phyloP scores from a whole-genome alignment of 2,797 vertebrate species.

The Ctenosaura bakeri region DNA sequence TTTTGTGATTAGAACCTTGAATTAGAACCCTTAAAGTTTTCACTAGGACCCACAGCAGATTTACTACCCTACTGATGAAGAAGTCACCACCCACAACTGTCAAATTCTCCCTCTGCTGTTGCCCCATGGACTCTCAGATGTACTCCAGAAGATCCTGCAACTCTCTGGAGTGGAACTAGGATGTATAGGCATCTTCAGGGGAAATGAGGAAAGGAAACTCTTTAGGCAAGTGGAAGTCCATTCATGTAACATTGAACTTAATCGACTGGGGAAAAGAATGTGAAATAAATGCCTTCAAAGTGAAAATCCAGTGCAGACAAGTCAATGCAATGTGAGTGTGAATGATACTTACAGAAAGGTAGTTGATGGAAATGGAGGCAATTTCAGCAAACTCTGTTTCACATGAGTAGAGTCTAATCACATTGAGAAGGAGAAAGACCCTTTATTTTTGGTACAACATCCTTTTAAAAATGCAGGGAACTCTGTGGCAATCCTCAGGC shows the following conservation, averaged over 20 bases:
- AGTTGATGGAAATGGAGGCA: neutral
- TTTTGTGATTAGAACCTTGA: too few relatives aligned
- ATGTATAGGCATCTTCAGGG: neutral
- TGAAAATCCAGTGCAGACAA: neutral
- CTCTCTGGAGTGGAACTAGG: neutral
- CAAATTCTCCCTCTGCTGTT: neutral
- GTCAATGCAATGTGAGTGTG: neutral
- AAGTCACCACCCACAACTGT: too few relatives aligned
- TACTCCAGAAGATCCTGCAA: neutral
- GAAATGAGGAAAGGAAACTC: neutral
- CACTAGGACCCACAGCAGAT: too few relatives aligned
- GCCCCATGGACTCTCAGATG: neutral
- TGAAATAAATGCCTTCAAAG: neutral
- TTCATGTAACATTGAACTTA: neutral
- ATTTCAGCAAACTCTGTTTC: slow-evolving; percentile 6
- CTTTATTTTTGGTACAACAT: slow-evolving; percentile 13
- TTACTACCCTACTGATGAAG: too few relatives aligned
- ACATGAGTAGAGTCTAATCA: slow-evolving; percentile 12
- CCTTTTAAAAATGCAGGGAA: slow-evolving; percentile 48
- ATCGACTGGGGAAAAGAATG: neutral
- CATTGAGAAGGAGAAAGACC: slow-evolving; percentile 11
- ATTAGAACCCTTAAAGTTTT: too few relatives aligned
- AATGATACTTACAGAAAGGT: neutral
- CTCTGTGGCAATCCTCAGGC: slow-evolving; percentile 43
- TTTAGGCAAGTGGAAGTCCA: neutral